Evolutionary conservation across 2,113 vertebrate species (phyloP).

Genomic region (Mesitornis unicolor): DNA sequence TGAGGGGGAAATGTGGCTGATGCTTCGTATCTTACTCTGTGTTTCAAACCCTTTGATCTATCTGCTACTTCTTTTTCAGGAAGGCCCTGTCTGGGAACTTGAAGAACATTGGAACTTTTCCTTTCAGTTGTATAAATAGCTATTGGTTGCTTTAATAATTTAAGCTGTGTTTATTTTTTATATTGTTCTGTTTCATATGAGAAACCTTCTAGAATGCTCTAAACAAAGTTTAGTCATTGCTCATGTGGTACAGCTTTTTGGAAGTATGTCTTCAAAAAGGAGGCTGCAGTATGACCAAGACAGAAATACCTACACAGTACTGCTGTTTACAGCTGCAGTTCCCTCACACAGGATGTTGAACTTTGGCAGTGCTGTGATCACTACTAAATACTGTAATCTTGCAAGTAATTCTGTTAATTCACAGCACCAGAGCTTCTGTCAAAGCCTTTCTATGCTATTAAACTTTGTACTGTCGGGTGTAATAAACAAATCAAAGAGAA

Average conservation of each 20-base stretch:
- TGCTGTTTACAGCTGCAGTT: not conserved
- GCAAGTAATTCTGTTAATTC: not conserved
- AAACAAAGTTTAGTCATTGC: not conserved
- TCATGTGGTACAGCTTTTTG: not conserved
- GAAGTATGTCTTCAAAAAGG: not conserved
- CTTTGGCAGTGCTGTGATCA: not conserved
- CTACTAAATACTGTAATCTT: not conserved
- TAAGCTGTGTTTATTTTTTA: not conserved
- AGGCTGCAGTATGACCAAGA: not conserved
- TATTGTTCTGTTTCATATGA: not conserved
- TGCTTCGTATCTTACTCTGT: not conserved
- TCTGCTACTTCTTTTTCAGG: not conserved
- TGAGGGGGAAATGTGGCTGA: not conserved
- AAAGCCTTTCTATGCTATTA: not conserved
- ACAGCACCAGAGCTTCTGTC: not conserved
- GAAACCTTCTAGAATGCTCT: not conserved
- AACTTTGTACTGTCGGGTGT: not conserved
- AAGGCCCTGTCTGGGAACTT: not conserved
- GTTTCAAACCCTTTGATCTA: not conserved
- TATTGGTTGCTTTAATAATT: not conserved
- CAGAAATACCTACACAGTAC: not conserved
- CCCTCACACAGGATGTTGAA: not conserved
- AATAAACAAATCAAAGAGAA: not conserved
- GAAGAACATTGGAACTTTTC: not conserved
- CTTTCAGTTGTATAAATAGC: not conserved